A percentile compares a stretch with the other conserved stretches of the same genome.
These are phyloP conservation scores for Drosophila borborema DNA, from an alignment of 2,888 invertebrate genomes.

Conservation along the genomic window DNA sequence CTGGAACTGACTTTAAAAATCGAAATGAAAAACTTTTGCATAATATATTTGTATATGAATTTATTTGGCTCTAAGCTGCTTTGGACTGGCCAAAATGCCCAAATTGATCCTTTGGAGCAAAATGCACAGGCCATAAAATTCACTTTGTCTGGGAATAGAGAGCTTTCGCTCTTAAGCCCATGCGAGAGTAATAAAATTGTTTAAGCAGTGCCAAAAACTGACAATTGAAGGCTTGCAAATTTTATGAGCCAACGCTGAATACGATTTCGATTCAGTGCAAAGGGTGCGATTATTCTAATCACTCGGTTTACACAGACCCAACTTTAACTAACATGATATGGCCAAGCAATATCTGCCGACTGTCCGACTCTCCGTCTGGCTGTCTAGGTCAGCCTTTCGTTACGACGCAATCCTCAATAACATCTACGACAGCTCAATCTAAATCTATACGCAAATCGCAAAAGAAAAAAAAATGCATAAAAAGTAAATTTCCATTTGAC, in stretches of 20 bases:
- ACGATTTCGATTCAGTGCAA: slow-evolving; percentile 14
- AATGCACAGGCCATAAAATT: slow-evolving; percentile 45
- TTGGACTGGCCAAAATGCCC: slow-evolving; percentile 16
- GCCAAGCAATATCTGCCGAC: slow-evolving; percentile 30
- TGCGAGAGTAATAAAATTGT: slow-evolving; percentile 43
- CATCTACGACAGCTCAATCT: slow-evolving; percentile 79
- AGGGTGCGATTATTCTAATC: slow-evolving; percentile 76
- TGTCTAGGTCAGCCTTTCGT: slow-evolving; percentile 21
- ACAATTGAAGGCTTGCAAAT: slow-evolving; percentile 46
- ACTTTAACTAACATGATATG: slow-evolving; percentile 39
- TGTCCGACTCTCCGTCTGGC: neutral
- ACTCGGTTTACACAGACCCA: slow-evolving; percentile 48
- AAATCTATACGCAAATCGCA: slow-evolving; percentile 66
- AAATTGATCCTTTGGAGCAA: slow-evolving; percentile 38
- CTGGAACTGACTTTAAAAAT: neutral
- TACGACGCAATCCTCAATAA: slow-evolving; percentile 52
- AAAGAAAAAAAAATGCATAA: slow-evolving; percentile 32
- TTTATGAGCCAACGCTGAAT: slow-evolving; percentile 49
- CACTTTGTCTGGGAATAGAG: slow-evolving; percentile 39
- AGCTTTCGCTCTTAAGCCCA: slow-evolving; percentile 19
- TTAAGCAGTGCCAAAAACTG: slow-evolving; percentile 35
- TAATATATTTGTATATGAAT: slow-evolving; percentile 4
- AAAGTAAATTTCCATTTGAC: slow-evolving; percentile 77
- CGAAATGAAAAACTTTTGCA: neutral
- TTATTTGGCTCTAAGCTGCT: neutral